Percentiles rank a stretch among this genome's conserved stretches.
Conservation (phyloP, 2,797 vertebrate genomes). For the Neostethus bicornis region DNA sequence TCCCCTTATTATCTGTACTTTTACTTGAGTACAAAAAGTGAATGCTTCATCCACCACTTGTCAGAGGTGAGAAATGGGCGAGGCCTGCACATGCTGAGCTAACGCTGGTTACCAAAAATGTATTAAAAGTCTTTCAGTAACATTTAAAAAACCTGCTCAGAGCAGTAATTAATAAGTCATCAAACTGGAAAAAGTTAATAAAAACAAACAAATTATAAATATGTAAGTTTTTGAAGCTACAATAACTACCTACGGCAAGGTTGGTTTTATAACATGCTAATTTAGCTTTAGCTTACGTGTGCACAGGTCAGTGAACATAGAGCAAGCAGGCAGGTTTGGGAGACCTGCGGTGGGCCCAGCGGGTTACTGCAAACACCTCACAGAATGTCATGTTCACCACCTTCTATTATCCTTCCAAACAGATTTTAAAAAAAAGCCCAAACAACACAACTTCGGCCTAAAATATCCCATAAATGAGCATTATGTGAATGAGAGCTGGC, state of each 20-base stretch:
- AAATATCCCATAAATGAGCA: conserved; percentile 37
- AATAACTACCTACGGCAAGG: neutral
- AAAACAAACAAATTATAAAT: conserved; percentile 60
- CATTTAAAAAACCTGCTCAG: too few relatives aligned
- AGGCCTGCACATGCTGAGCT: too few relatives aligned
- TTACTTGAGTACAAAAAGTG: too few relatives aligned
- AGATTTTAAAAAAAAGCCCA: neutral
- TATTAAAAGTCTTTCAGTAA: too few relatives aligned
- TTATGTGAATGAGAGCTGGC: conserved; percentile 46
- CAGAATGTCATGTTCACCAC: conserved; percentile 12
- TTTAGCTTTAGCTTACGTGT: conserved; percentile 3
- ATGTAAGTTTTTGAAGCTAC: conserved; percentile 31
- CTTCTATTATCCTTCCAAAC: neutral
- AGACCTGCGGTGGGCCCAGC: conserved; percentile 15
- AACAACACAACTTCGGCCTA: conserved; percentile 11
- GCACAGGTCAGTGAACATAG: conserved; percentile 40
- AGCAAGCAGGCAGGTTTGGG: conserved; percentile 15
- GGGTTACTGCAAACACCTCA: conserved; percentile 22
- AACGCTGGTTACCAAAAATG: too few relatives aligned
- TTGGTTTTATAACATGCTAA: conserved; percentile 5
- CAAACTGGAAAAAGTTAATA: too few relatives aligned
- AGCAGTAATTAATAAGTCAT: too few relatives aligned
- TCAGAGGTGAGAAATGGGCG: too few relatives aligned
- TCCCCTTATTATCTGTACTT: too few relatives aligned
- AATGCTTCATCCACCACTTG: too few relatives aligned